phyloP scores from a whole-genome alignment of 92 coral and sea anemone genomes.

The Parazoanthus atlanticus region DNA sequence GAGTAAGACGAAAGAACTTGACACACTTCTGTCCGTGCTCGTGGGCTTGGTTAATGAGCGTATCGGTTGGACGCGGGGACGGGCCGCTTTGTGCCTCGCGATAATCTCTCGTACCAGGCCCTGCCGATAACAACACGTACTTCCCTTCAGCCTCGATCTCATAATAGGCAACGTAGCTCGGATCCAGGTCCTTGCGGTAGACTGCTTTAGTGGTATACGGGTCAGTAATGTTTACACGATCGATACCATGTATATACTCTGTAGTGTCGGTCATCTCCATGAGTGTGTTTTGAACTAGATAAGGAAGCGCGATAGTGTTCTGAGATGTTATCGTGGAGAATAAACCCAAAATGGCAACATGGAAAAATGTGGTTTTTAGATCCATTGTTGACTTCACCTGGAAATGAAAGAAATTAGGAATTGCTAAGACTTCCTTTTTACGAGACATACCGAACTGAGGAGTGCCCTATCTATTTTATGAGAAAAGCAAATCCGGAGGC shows the following conservation, averaged over 20 bases:
- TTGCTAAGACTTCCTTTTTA: no score
- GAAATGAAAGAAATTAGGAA: neutral
- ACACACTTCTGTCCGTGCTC: slow-evolving; percentile 49
- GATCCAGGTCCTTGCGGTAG: slow-evolving; percentile 67
- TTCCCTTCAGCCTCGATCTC: slow-evolving; percentile 52
- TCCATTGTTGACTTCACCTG: neutral
- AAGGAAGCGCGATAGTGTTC: slow-evolving; percentile 7
- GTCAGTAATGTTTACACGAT: slow-evolving; percentile 13
- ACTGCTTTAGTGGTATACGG: slow-evolving; percentile 35
- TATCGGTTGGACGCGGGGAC: slow-evolving; percentile 49
- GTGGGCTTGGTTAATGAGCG: slow-evolving; percentile 50
- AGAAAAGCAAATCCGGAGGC: no score
- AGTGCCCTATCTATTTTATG: no score
- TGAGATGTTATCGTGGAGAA: neutral
- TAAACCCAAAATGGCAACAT: neutral
- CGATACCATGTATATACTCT: neutral
- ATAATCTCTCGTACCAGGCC: slow-evolving; percentile 50
- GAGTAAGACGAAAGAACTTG: slow-evolving; percentile 58
- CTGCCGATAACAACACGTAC: slow-evolving; percentile 49
- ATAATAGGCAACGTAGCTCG: slow-evolving; percentile 58
- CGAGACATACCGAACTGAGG: no score
- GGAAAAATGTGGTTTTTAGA: neutral
- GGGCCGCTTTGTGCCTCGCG: slow-evolving; percentile 52
- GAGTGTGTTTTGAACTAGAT: neutral
- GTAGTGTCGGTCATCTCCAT: neutral